These are phyloP conservation scores for Botrylloides violaceus DNA, from an alignment of 23 tunicate genomes.

Conservation along the genomic window DNA sequence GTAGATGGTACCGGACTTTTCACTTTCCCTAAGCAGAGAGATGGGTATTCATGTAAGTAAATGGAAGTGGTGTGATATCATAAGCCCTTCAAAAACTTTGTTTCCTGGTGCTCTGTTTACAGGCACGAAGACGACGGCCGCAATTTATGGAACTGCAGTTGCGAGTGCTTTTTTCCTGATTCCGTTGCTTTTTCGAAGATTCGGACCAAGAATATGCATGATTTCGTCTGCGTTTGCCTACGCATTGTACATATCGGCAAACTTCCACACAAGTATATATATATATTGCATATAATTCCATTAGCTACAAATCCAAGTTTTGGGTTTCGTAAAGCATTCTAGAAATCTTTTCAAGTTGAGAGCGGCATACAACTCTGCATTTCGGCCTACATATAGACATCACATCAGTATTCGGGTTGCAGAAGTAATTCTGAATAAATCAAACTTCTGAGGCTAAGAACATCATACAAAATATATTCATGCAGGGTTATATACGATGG, in stretches of 20 bases:
- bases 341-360: not conserved
- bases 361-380: not conserved
- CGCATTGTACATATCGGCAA: not conserved
- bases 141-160: not conserved
- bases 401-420: too few species aligned
- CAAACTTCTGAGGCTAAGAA: not conserved
- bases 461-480: not conserved
- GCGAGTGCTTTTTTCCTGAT: not conserved
- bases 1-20: too few species aligned
- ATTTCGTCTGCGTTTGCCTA: not conserved
- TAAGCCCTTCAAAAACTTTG: not conserved
- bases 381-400: not conserved
- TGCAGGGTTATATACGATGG: constrained; percentile 5
- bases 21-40: too few species aligned
- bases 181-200: not conserved
- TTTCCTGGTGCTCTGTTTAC: not conserved
- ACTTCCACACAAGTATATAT: not conserved
- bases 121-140: not conserved
- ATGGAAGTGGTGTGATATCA: too few species aligned
- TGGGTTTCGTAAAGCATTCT: not conserved
- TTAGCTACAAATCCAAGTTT: not conserved
- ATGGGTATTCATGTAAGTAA: too few species aligned
- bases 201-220: not conserved
- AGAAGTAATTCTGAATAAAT: too few species aligned
- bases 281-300: not conserved